These are phyloP conservation scores for Orestias chungarensis DNA, from an alignment of 2,797 vertebrate species.

Conservation along the genomic window DNA sequence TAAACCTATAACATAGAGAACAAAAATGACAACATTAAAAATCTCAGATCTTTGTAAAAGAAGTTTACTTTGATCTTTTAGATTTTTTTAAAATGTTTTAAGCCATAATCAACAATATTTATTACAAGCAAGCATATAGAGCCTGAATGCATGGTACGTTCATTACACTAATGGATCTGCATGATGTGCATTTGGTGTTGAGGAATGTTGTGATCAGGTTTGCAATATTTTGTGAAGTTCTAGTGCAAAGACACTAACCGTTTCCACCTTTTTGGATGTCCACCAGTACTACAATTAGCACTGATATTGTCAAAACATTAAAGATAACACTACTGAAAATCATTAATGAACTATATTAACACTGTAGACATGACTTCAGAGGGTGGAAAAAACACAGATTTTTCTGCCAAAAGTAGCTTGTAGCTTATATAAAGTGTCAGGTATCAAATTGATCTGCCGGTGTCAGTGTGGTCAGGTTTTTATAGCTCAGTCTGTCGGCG, in stretches of 20 bases:
- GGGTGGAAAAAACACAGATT: slow-evolving; percentile 1
- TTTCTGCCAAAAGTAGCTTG: slow-evolving; percentile 8
- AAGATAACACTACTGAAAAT: background rate
- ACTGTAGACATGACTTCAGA: background rate
- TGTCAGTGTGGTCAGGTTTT: slow-evolving; percentile 32
- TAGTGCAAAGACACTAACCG: too few species aligned
- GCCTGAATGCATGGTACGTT: background rate
- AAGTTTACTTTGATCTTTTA: background rate
- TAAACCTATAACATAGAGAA: background rate
- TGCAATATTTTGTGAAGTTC: background rate
- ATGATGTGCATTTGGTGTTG: background rate
- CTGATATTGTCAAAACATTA: background rate
- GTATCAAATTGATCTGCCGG: slow-evolving; percentile 26
- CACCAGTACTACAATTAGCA: background rate
- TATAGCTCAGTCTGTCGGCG: too few species aligned
- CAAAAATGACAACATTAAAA: background rate
- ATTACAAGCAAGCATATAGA: background rate
- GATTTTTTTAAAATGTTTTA: background rate
- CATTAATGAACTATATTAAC: slow-evolving; percentile 2
- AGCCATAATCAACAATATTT: background rate
- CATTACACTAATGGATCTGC: background rate
- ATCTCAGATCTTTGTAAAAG: background rate
- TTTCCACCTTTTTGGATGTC: too few species aligned
- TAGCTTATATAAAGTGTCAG: slow-evolving; percentile 16
- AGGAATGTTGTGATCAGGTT: background rate